Evolutionary conservation across 2,797 vertebrate species (phyloP), one percentile per base, ranked within the genome.

Genomic region (Clangula hyemalis): DNA sequence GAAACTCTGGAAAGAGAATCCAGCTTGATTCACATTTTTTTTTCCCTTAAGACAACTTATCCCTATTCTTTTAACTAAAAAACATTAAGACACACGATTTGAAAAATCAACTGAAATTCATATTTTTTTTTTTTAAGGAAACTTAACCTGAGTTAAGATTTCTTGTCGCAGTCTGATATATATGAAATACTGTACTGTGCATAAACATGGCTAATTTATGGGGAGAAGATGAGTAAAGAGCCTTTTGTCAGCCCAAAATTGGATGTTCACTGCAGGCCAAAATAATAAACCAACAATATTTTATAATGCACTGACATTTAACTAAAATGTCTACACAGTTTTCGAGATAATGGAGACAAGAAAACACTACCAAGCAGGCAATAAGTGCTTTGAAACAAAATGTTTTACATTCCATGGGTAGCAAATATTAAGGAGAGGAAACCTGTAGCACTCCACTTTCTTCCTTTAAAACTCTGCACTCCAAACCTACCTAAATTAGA

Each of bases 401-500:
- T 0, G 0, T 7, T 60, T 61, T 66, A 85, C 89, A 82, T 41
- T 24, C 54, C 38, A 36, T 1, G 0, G 0, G 53, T 5, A 34
- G 7, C 68, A 79, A 51, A 54, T 65, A 87, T 1, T 20, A 28
- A 71, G 65, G 56, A 89, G 21, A 39, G 38, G 77, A 72, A 79
- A 32, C 27, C 3, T 0, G 70, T 21, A 66, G 16, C 68, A 38
- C 7, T 28, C 10, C 36, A 22, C 41, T 65, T 87, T 39, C 41
- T 71, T 24, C 57, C 57, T 81, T 56, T 38, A 47, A 39, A 77
- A 36, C 45, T 38, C 80, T 69, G 60, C 49, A 45, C 49, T 4
- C 45, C 34, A 45, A 77, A 74, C 34, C 74, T 74, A 14, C 81
- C 61, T 88, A 75, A 87, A 93, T 90, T 27, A 70, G 84, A 94